phyloP scores from a whole-genome alignment of 2,888 invertebrate species.

The Ceratothoa steindachneri region DNA sequence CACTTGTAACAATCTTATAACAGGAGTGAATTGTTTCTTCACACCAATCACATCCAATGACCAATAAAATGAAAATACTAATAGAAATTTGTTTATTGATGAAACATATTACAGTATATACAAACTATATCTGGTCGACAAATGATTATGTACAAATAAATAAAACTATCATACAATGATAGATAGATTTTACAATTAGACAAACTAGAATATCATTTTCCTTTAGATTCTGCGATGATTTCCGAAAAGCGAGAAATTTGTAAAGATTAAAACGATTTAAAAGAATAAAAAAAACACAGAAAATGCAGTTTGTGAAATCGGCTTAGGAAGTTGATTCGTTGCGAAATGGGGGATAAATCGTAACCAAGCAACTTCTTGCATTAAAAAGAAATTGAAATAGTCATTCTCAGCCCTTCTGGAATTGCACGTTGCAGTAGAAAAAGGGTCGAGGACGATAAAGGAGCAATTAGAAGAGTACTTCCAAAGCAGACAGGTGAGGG shows the following conservation, averaged over 20 bases:
- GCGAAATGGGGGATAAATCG: neutral
- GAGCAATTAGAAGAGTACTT: neutral
- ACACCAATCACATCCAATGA: too few species aligned
- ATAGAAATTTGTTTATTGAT: neutral
- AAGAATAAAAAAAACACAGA: conserved; percentile 8
- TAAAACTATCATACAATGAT: conserved; percentile 36
- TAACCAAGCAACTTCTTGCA: neutral
- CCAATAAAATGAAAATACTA: neutral
- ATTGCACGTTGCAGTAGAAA: neutral
- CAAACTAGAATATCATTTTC: conserved; percentile 20
- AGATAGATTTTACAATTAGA: neutral
- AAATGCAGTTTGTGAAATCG: neutral
- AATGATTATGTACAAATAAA: conserved; percentile 46
- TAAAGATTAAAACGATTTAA: neutral
- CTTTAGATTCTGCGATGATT: conserved; percentile 5
- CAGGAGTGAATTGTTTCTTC: too few species aligned
- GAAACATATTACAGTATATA: conserved; percentile 25
- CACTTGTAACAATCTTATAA: too few species aligned
- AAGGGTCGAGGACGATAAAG: neutral
- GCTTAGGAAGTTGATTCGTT: neutral
- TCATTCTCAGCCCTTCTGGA: neutral
- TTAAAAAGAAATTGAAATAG: neutral
- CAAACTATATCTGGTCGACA: conserved; percentile 47
- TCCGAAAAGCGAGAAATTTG: neutral
- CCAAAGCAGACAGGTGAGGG: conserved; percentile 6